Evolutionary conservation across 1,140 invertebrate species (phyloP), one percentile per base, ranked within the genome.

Genomic region (Homalodisca vitripennis): DNA sequence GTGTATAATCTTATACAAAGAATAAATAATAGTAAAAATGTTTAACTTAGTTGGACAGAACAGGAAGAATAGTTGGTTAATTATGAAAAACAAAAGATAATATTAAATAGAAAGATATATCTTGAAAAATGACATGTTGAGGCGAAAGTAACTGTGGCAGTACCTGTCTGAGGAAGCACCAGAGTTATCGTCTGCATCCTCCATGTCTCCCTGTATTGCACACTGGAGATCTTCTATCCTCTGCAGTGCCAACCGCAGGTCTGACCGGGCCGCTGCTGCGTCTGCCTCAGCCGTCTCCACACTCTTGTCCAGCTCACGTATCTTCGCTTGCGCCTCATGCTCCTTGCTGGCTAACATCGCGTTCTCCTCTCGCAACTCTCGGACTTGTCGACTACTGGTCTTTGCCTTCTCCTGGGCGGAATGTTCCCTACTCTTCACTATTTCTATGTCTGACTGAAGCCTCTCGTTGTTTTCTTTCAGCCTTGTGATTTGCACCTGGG

Each of bases 391-490:
- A 75, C 92, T 89, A 3, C 89, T 77, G 77, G 92, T 88, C 71
- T 92, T 86, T 17, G 87, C 82, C 26, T 87, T 83, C 69, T 97
- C 94, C 70, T 92, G 89, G 2, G 88, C 86, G 22, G 87, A 84
- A 73, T 88, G 84, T 76, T 96, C 94, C 20, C 89, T 87, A 1
- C 85, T 81, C 70, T 88, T 84, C 0, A 90, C 82, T 20, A 86
- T 80, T 0, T 87, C 87, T 2, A 89, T 84, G 75, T 97, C 94
- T 14, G 84, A 83, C 69, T 90, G 88, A 14, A 93, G 76, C 72
- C 90, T 89, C 31, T 97, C 94, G 34, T 93, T 84, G 3, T 88
- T 87, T 75, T 98, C 95, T 74, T 94, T 94, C 60, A 93, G 80
- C 69, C 94, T 83, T 22, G 84, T 82, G 68, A 93, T 86, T 81